Evolutionary conservation across 2,113 vertebrate genomes (phyloP).

Genomic region (Proteles cristata): DNA sequence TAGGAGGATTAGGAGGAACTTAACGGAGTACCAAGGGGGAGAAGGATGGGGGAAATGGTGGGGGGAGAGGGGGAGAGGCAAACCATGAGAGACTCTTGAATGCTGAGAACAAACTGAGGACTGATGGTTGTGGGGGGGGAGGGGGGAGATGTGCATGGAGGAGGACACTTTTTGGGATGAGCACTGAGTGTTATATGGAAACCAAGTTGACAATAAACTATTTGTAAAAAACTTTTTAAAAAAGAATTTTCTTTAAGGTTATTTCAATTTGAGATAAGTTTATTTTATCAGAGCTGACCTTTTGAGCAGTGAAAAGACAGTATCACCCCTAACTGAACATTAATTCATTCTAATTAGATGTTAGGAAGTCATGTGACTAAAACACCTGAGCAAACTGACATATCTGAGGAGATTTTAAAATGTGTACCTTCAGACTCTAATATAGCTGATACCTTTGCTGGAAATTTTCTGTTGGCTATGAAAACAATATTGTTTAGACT

Average conservation of each 20-base stretch:
- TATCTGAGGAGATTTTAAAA: background rate
- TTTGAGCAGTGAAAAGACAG: background rate
- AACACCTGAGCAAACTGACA: background rate
- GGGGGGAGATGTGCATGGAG: no score
- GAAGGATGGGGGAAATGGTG: no score
- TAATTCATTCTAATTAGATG: slow-evolving; percentile 18
- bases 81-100: no score
- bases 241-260: slow-evolving; percentile 1
- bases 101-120: no score
- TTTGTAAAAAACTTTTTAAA: no score
- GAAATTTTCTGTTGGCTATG: background rate
- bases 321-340: background rate
- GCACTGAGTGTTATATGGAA: no score
- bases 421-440: background rate
- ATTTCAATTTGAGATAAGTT: background rate
- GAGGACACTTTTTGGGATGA: no score
- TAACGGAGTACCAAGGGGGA: no score
- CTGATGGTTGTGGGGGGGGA: no score
- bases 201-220: no score
- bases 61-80: no score
- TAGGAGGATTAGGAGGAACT: no score
- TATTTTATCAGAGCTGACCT: background rate
- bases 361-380: background rate
- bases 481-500: background rate
- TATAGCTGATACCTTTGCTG: background rate